A percentile compares a stretch with the other conserved stretches of the same genome.
phyloP scores from a whole-genome alignment of 2,113 vertebrate species.

The Nerophis lumbriciformis region DNA sequence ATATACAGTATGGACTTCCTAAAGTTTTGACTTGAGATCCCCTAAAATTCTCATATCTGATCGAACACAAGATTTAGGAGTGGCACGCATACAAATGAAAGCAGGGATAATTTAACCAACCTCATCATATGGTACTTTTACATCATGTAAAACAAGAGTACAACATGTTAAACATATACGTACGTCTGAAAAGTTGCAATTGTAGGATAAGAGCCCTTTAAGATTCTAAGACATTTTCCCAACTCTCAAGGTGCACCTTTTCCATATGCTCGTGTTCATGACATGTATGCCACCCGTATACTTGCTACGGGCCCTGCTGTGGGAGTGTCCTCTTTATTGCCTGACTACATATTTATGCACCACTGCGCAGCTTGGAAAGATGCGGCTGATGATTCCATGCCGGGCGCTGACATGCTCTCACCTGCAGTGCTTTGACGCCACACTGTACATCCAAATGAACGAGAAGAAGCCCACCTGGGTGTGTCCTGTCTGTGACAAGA shows the following conservation, averaged over 20 bases:
- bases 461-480: conserved; percentile 99
- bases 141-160: too few relatives aligned
- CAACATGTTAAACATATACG: too few relatives aligned
- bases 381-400: conserved; percentile 94
- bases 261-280: conserved; percentile 32
- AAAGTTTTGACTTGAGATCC: too few relatives aligned
- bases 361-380: conserved; percentile 86
- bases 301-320: conserved; percentile 6
- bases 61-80: too few relatives aligned
- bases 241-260: conserved; percentile 12
- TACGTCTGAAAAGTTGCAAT: too few relatives aligned
- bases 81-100: too few relatives aligned
- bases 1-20: too few relatives aligned
- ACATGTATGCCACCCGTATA: conserved; percentile 11
- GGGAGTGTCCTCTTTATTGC: conserved; percentile 9
- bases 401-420: conserved; percentile 96
- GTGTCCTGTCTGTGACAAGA: conserved; percentile 97
- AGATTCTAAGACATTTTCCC: conserved; percentile 1
- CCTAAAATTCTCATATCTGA: too few relatives aligned
- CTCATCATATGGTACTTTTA: too few relatives aligned
- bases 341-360: conserved; percentile 23
- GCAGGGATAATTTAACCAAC: too few relatives aligned
- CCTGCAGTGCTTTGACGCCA: conserved; percentile 97
- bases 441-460: conserved; percentile 98
- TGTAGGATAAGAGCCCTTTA: too few relatives aligned